Evolutionary conservation across 2,888 invertebrate species (phyloP), one percentile per base, ranked within the genome.

Genomic region (Hedya salicella): DNA sequence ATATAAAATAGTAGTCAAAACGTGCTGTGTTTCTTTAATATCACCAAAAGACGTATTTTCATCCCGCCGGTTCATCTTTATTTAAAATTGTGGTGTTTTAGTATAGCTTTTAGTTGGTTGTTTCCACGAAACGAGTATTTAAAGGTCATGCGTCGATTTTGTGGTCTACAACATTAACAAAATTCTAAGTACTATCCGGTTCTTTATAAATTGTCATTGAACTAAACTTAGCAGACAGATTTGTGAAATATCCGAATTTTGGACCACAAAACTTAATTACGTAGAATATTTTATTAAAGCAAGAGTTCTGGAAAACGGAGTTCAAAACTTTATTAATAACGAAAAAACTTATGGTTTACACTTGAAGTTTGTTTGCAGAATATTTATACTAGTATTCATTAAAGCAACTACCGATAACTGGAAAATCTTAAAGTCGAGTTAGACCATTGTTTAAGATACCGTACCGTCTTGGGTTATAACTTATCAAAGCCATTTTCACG

Each of bases 231-330:
- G 32, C 42, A 57, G 63, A 64, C 49, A 57, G 42, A 48, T 57
- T 44, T 42, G 50, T 50, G 13, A 57, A 42, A 49, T 56, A 50
- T 49, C 25, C 4, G 39, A 30, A 63, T 40, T 25, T 48, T 32
- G 40, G 14, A 56, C 50, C 63, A 14, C 63, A 40, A 57, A 64
- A 57, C 63, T 64, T 64, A 57, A 64, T 64, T 64, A 62, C 42
- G n/a, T 32, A 13, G 36, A 57, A 64, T 57, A 64, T 64, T 64
- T 50, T 56, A 63, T 63, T 63, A 36, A 32, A 46, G 30, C 57
- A 44, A 42, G 57, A 64, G 42, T 32, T 57, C 32, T 13, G 32
- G 16, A 8, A 49, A 64, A 48, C 39, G 30, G 14, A 56, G 50
- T 25, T 60, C 8, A 16, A 30, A 61, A 63, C 64, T 64, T 64